Evolutionary conservation across 2,797 vertebrate genomes (phyloP).

Genomic region (Muscicapa striata): DNA sequence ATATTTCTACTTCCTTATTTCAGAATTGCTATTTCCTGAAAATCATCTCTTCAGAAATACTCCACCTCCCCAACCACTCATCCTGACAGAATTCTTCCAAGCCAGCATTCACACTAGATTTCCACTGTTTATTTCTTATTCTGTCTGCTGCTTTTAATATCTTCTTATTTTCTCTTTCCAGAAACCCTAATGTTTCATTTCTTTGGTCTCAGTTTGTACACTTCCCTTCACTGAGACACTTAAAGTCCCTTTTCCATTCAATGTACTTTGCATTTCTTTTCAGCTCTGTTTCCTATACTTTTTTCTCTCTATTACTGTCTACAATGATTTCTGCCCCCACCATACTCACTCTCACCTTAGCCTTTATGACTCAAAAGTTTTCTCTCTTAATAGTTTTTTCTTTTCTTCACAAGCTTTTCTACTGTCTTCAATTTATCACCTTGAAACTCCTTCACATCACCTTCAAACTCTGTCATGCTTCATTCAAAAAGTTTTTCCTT

Average conservation of each 20-base stretch:
- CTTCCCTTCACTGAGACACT: not conserved
- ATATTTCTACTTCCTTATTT: not conserved
- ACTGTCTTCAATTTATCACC: not conserved
- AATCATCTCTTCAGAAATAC: not conserved
- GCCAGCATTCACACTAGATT: not conserved
- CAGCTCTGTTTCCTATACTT: not conserved
- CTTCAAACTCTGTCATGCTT: not conserved
- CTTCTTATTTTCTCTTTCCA: not conserved
- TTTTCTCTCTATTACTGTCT: not conserved
- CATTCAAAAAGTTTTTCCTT: not conserved
- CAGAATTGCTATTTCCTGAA: not conserved
- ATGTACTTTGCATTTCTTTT: not conserved
- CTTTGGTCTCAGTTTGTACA: not conserved
- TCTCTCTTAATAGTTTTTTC: not conserved
- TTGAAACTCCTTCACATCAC: not conserved
- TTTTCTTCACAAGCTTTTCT: not conserved
- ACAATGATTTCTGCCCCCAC: not conserved
- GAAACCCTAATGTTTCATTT: not conserved
- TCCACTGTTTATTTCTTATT: not conserved
- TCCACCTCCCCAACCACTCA: not conserved
- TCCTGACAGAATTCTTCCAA: not conserved
- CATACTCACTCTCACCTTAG: not conserved
- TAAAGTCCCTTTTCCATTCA: not conserved
- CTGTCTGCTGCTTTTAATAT: not conserved
- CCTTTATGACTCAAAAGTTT: not conserved